Evolutionary conservation across 2,797 vertebrate genomes (phyloP).

Genomic region (Cuniculus paca): DNA sequence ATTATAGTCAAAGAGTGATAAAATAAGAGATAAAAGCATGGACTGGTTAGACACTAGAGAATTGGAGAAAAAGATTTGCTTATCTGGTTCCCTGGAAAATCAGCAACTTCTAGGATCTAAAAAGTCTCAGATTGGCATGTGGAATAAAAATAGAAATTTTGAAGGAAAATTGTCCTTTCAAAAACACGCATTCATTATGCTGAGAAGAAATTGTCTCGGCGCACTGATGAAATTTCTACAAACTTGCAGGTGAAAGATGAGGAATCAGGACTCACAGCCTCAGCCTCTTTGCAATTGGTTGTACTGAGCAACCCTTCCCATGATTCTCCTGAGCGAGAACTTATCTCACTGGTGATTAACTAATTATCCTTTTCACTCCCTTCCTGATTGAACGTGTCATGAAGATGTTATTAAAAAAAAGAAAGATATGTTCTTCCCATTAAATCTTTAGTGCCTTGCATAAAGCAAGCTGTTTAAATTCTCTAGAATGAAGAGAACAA

Average conservation of each 20-base stretch:
- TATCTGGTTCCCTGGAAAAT: neutral
- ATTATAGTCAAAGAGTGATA: neutral
- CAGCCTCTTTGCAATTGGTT: neutral
- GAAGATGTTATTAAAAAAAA: slow-evolving; percentile 1
- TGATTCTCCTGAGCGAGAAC: neutral
- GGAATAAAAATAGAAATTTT: no score
- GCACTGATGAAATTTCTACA: neutral
- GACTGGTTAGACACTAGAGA: neutral
- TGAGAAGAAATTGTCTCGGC: neutral
- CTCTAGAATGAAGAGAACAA: neutral
- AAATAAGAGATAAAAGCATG: neutral
- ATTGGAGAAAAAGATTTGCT: neutral
- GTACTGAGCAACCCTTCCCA: neutral
- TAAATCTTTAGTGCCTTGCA: neutral
- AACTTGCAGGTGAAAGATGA: neutral
- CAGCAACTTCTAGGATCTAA: neutral
- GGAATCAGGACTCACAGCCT: neutral
- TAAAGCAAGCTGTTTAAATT: neutral
- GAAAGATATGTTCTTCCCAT: neutral
- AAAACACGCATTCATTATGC: neutral
- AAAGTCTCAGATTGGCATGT: neutral
- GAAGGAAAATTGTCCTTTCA: neutral
- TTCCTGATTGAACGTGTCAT: neutral
- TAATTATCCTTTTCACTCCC: neutral
- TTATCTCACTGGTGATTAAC: neutral